Conservation (phyloP, 2,797 vertebrate species). For the Centropyge bicolor region DNA sequence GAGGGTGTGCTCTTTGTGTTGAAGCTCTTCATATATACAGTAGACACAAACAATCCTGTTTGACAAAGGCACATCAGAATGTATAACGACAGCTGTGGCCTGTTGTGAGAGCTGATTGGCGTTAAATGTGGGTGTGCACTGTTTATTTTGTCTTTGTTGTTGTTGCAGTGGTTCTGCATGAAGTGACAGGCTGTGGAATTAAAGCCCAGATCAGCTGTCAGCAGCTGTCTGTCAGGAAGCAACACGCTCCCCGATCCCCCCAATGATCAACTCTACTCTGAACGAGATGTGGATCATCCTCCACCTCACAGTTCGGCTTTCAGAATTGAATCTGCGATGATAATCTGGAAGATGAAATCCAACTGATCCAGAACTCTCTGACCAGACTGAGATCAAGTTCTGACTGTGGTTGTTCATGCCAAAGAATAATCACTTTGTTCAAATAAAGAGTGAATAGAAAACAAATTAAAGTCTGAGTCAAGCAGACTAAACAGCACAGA, state of each 20-base stretch:
- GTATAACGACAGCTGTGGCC: slow-evolving; percentile 38
- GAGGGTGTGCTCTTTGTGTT: slow-evolving; percentile 26
- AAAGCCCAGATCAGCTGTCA: slow-evolving; percentile 54
- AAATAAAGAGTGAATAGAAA: neutral
- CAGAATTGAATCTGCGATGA: neutral
- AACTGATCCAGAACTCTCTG: neutral
- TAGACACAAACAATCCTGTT: slow-evolving; percentile 17
- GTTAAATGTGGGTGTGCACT: slow-evolving; percentile 50
- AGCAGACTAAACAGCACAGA: neutral
- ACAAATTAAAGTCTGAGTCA: neutral
- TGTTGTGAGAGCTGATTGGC: slow-evolving; percentile 41
- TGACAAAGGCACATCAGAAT: slow-evolving; percentile 37
- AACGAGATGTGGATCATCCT: neutral
- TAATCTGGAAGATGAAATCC: neutral
- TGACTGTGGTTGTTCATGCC: neutral
- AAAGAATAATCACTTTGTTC: neutral
- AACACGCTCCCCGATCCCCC: neutral
- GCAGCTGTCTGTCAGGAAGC: slow-evolving; percentile 51
- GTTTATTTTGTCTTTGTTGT: slow-evolving; percentile 58
- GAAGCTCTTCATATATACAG: slow-evolving; percentile 34
- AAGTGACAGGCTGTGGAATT: slow-evolving; percentile 56
- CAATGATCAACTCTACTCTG: neutral
- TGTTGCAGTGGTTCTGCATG: slow-evolving; percentile 34
- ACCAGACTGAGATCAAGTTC: neutral
- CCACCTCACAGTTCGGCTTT: slow-evolving; percentile 1